These are phyloP conservation scores for Oreamnos americanus DNA, from an alignment of 2,113 vertebrate genomes.

Conservation along the genomic window DNA sequence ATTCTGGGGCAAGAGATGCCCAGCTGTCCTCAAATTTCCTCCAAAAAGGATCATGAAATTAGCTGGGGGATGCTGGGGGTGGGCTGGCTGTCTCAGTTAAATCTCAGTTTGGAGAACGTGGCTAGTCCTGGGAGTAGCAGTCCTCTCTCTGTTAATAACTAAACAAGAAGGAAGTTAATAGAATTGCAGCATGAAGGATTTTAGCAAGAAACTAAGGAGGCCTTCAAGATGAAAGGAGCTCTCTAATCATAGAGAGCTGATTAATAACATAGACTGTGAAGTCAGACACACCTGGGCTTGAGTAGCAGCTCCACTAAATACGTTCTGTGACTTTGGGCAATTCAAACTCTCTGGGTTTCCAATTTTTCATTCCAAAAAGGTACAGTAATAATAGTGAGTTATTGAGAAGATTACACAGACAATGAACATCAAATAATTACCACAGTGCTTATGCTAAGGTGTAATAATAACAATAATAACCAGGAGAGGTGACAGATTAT, in stretches of 20 bases:
- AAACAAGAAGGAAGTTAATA: background rate
- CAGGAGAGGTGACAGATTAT: background rate
- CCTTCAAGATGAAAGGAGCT: background rate
- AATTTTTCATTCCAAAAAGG: constrained; percentile 4
- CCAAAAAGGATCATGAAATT: background rate
- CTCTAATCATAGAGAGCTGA: background rate
- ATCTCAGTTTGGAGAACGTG: background rate
- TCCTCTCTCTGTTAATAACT: background rate
- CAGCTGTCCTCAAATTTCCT: background rate
- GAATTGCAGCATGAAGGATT: background rate
- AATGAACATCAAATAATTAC: background rate
- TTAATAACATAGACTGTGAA: background rate
- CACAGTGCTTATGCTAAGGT: background rate
- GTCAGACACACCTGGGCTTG: background rate
- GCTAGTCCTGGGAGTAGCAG: background rate
- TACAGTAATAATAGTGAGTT: background rate
- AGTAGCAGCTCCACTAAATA: background rate
- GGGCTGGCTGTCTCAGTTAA: background rate
- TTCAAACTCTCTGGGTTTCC: background rate
- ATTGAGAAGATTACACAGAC: background rate
- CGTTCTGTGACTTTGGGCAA: background rate
- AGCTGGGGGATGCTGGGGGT: background rate
- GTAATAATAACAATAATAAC: background rate
- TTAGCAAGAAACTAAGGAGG: background rate
- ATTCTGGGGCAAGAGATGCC: background rate